A percentile compares a stretch with the other conserved stretches of the same genome.
Evolutionary conservation across 2,113 vertebrate species (phyloP).

Genomic region (Silurus meridionalis): DNA sequence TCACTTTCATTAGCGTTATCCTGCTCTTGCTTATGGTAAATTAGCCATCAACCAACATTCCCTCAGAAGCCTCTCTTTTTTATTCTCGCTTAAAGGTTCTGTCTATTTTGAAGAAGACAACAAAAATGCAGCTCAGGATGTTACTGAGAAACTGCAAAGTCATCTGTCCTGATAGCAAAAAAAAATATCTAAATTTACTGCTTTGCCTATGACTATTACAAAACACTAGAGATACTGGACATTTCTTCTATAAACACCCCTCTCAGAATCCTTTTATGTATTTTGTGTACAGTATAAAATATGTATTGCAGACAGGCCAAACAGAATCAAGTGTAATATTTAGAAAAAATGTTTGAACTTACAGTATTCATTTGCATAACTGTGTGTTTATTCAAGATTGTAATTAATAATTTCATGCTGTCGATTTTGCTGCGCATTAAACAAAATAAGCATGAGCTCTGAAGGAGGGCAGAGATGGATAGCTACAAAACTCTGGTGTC

Average conservation of each 20-base stretch:
- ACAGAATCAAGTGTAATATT: neutral
- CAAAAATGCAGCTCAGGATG: neutral
- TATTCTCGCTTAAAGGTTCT: neutral
- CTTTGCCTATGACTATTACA: neutral
- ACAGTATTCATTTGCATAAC: neutral
- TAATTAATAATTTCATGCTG: slow-evolving; percentile 26
- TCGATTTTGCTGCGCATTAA: neutral
- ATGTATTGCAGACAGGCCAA: neutral
- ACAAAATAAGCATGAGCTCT: slow-evolving; percentile 28
- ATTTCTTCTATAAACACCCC: neutral
- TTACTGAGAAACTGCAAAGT: neutral
- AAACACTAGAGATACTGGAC: neutral
- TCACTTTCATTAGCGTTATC: neutral
- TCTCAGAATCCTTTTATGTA: neutral
- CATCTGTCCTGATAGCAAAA: neutral
- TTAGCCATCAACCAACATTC: neutral
- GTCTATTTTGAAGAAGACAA: too few relatives aligned
- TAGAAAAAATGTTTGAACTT: neutral
- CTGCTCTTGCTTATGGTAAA: neutral
- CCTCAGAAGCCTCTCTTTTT: neutral
- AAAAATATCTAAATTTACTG: neutral
- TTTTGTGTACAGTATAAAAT: neutral
- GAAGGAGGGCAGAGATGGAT: neutral
- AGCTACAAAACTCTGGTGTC: slow-evolving; percentile 20
- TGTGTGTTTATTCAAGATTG: slow-evolving; percentile 5